Conservation (phyloP, 2,797 vertebrate genomes). For the Cyclura pinguis region DNA sequence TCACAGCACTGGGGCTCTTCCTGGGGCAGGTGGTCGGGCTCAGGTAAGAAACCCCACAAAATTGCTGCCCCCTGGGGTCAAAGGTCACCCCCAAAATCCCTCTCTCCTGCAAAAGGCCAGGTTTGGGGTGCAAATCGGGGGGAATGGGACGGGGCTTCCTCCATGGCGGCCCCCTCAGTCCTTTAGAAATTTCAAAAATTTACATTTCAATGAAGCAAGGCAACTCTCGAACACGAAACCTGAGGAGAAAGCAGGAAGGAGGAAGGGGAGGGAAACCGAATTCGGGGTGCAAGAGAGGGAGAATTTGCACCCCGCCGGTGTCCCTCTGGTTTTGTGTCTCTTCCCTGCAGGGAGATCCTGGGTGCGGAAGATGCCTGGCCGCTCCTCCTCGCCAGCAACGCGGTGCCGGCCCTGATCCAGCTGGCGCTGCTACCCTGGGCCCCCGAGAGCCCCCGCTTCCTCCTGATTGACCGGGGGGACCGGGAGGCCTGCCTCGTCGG, state of each 20-base stretch:
- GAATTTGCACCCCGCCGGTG: background rate
- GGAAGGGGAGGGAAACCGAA: too few species aligned
- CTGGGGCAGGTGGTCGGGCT: constrained; percentile 90
- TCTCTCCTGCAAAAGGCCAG: too few species aligned
- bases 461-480: constrained; percentile 90
- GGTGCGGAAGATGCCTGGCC: constrained; percentile 88
- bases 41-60: constrained; percentile 76
- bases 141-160: too few species aligned
- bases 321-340: background rate
- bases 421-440: constrained; percentile 89
- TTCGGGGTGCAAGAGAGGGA: too few species aligned
- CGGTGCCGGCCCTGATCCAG: constrained; percentile 88
- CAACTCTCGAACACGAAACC: too few species aligned
- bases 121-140: too few species aligned
- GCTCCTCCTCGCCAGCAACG: constrained; percentile 89
- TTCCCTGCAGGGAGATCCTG: constrained; percentile 85
- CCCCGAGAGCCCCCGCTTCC: constrained; percentile 93
- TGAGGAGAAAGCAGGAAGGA: too few species aligned
- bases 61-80: too few species aligned
- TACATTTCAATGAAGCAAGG: too few species aligned
- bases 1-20: constrained; percentile 88
- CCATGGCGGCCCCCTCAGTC: too few species aligned
- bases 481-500: constrained; percentile 86
- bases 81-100: too few species aligned
- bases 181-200: too few species aligned